Conservation (phyloP, 2,113 vertebrate genomes). For the rat (Rattus norvegicus) region DNA sequence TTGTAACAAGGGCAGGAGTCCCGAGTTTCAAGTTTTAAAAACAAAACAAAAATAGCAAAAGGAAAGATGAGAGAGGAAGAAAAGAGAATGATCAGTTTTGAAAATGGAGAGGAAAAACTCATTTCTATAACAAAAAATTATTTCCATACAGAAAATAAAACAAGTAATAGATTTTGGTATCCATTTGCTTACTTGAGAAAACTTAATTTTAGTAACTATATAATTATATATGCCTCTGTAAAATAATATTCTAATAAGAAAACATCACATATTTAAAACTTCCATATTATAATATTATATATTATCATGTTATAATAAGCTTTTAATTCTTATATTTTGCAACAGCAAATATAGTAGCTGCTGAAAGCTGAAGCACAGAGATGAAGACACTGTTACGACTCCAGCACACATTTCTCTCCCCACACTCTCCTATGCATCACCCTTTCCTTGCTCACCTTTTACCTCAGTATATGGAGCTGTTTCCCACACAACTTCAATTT, state of each 20-base stretch:
- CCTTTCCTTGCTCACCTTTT: slow-evolving; percentile 47
- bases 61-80: not conserved
- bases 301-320: not conserved
- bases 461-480: slow-evolving; percentile 47
- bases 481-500: slow-evolving; percentile 49
- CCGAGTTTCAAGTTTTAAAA: slow-evolving; percentile 48
- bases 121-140: slow-evolving; percentile 55
- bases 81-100: slow-evolving; percentile 41
- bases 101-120: slow-evolving; percentile 50
- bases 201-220: slow-evolving; percentile 27
- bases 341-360: not conserved
- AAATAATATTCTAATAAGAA: slow-evolving; percentile 49
- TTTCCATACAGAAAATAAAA: slow-evolving; percentile 42
- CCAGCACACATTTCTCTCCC: not conserved
- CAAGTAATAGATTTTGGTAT: slow-evolving; percentile 26
- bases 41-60: slow-evolving; percentile 17
- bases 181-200: slow-evolving; percentile 37
- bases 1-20: slow-evolving; percentile 19
- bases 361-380: not conserved
- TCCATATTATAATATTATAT: not conserved
- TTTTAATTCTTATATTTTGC: slow-evolving; percentile 44
- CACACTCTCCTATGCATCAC: not conserved
- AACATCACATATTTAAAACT: slow-evolving; percentile 4
- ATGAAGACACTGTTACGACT: slow-evolving; percentile 15
- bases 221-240: not conserved